Evolutionary conservation across 1,140 invertebrate species (phyloP).

Genomic region (Hylyphantes graminicola): DNA sequence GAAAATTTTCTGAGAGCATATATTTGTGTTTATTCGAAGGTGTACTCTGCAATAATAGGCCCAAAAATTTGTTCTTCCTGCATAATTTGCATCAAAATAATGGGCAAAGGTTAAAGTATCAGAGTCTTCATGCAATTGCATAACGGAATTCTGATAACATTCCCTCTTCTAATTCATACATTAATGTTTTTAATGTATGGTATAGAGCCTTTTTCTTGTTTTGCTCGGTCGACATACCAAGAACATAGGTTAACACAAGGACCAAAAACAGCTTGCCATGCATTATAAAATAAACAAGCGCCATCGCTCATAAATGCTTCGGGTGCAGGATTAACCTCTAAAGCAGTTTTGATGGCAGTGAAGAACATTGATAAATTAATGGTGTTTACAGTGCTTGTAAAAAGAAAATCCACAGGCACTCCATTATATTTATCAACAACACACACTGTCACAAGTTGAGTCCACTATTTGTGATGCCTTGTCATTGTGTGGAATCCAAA

Average conservation of each 20-base stretch:
- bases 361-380: constrained; percentile 4
- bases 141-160: background rate
- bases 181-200: background rate
- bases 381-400: too few species aligned
- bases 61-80: too few species aligned
- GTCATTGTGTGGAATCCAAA: too few species aligned
- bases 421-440: too few species aligned
- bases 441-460: too few species aligned
- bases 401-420: too few species aligned
- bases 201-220: too few species aligned
- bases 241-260: background rate
- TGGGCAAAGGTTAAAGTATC: constrained; percentile 1
- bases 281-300: constrained; percentile 5
- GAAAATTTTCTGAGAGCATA: too few species aligned
- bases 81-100: constrained; percentile 26
- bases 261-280: background rate
- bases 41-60: too few species aligned
- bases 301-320: constrained; percentile 31
- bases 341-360: constrained; percentile 28
- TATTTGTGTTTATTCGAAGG: too few species aligned
- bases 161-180: constrained; percentile 6
- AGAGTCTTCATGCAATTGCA: background rate
- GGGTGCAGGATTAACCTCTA: background rate
- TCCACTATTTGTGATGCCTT: too few species aligned
- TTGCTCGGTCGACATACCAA: constrained; percentile 37